Evolutionary conservation across 2,888 invertebrate genomes (phyloP), one percentile per base, ranked within the genome.

Genomic region (Lycaena phlaeas): DNA sequence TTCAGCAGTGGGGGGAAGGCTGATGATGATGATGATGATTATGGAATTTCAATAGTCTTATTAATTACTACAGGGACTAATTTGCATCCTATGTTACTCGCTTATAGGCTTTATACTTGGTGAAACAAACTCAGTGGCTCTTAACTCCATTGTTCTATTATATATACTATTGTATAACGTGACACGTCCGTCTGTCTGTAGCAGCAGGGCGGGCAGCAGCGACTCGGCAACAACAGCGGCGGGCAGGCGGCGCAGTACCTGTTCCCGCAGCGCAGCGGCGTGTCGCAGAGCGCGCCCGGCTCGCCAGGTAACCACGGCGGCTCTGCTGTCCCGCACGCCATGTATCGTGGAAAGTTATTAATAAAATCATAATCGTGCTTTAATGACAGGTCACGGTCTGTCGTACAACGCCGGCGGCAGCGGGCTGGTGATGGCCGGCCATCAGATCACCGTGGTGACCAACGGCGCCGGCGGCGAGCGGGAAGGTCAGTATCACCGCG

Each of bases 251-350:
- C 68, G 46, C 81, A 81, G 68, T 90, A 81, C 86, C 87, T 62
- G 88, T 90, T 63, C 88, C 90, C 61, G 86, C 89, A 57, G 86
- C 88, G 62, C 87, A 88, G 53, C 85, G 89, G 66, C 63, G 86
- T 82, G 78, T 87, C 73, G 68, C 89, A 89, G 72, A 88, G 88
- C 48, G 89, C 89, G 48, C 89, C 89, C 40, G 88, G 88, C 30
- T 91, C 91, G 34, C 91, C 91, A 14, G 90, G 91, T 68, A 39
- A 27, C 14, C 22, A 22, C 17, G 15, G 4, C 18, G 17, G 6
- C 15, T 12, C 9, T 10, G 9, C 10, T n/a, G n/a, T n/a, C n/a
- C n/a, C n/a, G n/a, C n/a, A n/a, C n/a, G n/a, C n/a, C n/a, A n/a
- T n/a, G n/a, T n/a, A n/a, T n/a, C n/a, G n/a, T n/a, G n/a, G n/a